Conservation (phyloP, 2,888 invertebrate genomes). For the Luperina nickerlii region DNA sequence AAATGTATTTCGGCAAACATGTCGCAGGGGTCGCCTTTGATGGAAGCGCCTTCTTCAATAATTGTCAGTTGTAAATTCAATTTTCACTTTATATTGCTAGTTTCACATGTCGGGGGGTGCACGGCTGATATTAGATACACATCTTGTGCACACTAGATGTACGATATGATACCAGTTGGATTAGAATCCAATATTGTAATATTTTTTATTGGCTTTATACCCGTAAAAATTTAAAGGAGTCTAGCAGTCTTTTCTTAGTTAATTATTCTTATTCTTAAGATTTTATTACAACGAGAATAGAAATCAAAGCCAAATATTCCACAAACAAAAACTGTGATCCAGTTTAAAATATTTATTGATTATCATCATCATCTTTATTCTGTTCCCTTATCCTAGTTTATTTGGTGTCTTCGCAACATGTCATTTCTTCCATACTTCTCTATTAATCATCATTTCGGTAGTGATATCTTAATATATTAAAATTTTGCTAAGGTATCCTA, state of each 20-base stretch:
- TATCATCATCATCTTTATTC: no score
- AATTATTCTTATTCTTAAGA: neutral
- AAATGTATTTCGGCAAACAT: conserved; percentile 86
- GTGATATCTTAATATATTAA: neutral
- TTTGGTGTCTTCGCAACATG: no score
- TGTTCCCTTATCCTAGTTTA: no score
- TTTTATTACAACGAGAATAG: neutral
- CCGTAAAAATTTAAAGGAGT: no score
- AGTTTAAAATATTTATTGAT: neutral
- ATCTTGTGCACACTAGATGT: conserved; percentile 56
- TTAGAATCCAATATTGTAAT: neutral
- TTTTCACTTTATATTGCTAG: conserved; percentile 89
- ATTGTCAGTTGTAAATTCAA: conserved; percentile 90
- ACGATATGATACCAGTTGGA: conserved; percentile 25
- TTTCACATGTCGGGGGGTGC: conserved; percentile 82
- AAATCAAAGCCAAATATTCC: neutral
- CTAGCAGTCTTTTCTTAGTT: neutral
- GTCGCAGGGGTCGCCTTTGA: conserved; percentile 86
- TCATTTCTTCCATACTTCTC: no score
- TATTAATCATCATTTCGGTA: no score
- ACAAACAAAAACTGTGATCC: neutral
- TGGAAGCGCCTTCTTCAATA: conserved; percentile 87
- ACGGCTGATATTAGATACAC: conserved; percentile 63
- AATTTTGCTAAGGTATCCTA: neutral
- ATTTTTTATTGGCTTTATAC: neutral